Conservation (phyloP, 1,140 invertebrate genomes). For the Neomicropteryx cornuta region DNA sequence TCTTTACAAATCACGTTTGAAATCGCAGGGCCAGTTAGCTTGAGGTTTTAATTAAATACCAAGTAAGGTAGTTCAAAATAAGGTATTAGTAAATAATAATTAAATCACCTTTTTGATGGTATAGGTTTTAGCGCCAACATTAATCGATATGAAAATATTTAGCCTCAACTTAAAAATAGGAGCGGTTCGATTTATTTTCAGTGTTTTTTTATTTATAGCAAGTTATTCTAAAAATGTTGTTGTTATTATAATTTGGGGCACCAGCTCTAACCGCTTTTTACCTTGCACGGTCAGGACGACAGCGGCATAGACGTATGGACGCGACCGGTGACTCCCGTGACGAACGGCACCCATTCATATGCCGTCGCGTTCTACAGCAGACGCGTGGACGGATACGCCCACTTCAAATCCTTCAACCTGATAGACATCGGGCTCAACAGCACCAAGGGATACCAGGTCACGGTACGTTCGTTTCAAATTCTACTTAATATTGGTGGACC, state of each 20-base stretch:
- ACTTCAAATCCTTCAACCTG: constrained; percentile 38
- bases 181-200: background rate
- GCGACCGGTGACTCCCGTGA: constrained; percentile 24
- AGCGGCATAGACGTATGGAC: constrained; percentile 14
- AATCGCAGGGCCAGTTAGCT: too few species aligned
- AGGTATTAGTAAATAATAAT: too few species aligned
- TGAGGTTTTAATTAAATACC: too few species aligned
- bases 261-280: background rate
- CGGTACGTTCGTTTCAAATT: too few species aligned
- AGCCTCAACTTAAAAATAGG: background rate
- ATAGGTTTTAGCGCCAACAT: too few species aligned
- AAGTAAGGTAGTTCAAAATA: too few species aligned
- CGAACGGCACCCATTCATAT: constrained; percentile 35
- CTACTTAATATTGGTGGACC: too few species aligned
- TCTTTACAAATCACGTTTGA: too few species aligned
- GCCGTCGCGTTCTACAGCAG: constrained; percentile 45
- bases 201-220: background rate
- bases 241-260: background rate
- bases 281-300: background rate
- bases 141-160: too few species aligned
- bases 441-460: constrained; percentile 29
- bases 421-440: constrained; percentile 37
- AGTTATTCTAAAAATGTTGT: background rate
- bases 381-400: constrained; percentile 47
- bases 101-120: too few species aligned